A percentile compares a stretch with the other conserved stretches of the same genome.
Evolutionary conservation across 2,797 vertebrate species (phyloP).

Genomic region (Pempheris klunzingeri): DNA sequence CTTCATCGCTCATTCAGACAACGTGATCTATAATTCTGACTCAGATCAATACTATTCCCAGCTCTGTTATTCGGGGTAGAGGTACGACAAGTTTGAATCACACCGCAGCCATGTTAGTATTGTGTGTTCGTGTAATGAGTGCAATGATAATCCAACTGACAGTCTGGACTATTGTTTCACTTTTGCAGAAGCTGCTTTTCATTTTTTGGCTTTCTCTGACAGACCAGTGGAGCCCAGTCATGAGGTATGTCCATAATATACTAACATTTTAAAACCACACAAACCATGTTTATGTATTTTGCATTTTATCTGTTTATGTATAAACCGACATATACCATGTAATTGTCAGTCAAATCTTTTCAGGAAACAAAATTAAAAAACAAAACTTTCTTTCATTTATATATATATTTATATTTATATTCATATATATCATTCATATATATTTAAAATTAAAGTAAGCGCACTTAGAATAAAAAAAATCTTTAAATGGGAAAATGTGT

Average conservation of each 20-base stretch:
- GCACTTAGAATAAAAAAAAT: not conserved
- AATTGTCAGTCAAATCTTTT: not conserved
- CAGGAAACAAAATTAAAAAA: too few species aligned
- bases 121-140: conserved; percentile 46
- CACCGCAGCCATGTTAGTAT: conserved; percentile 19
- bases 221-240: not conserved
- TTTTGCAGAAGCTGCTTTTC: conserved; percentile 32
- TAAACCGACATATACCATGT: not conserved
- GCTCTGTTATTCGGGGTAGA: conserved; percentile 61
- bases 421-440: too few species aligned
- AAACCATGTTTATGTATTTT: too few species aligned
- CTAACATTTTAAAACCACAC: not conserved
- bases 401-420: too few species aligned
- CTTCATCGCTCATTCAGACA: conserved; percentile 81
- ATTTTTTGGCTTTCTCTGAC: conserved; percentile 13
- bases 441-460: not conserved
- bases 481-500: not conserved
- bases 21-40: conserved; percentile 80
- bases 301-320: too few species aligned
- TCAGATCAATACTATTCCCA: conserved; percentile 76
- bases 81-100: conserved; percentile 46
- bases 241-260: not conserved
- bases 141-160: conserved; percentile 24
- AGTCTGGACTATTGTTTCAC: conserved; percentile 23
- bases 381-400: too few species aligned